These are phyloP conservation scores for Sphenodon punctatus DNA, from an alignment of 2,797 vertebrate genomes.

Conservation along the genomic window DNA sequence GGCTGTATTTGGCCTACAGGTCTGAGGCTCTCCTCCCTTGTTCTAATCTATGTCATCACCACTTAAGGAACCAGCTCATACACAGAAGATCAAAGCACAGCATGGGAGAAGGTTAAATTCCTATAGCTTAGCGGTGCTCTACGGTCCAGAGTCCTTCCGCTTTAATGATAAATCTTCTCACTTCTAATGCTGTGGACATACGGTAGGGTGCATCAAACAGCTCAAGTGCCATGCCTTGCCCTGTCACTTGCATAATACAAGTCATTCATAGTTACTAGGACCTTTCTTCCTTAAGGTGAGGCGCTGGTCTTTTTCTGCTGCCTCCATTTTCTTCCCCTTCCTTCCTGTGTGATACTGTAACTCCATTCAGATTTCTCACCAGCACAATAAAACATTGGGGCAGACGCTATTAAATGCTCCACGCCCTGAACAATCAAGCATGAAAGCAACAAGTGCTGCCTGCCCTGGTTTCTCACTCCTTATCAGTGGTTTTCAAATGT, in stretches of 20 bases:
- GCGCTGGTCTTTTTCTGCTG: background rate
- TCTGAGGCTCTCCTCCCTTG: background rate
- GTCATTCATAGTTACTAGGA: background rate
- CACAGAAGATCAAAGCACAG: background rate
- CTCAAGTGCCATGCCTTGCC: fast-evolving
- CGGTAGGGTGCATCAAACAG: fast-evolving
- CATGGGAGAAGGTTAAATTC: background rate
- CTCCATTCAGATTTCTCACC: background rate
- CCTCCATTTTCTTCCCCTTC: background rate
- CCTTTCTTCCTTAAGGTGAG: background rate
- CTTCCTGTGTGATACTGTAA: fast-evolving
- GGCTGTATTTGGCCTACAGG: too few species aligned
- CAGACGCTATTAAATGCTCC: background rate
- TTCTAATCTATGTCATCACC: background rate
- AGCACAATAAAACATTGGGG: fast-evolving
- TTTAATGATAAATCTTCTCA: background rate
- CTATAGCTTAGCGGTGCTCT: too few species aligned
- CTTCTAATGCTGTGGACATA: too few species aligned
- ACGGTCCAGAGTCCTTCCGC: too few species aligned
- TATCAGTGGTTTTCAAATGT: conserved; percentile 30
- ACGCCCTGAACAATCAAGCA: fast-evolving
- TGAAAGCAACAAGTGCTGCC: fast-evolving
- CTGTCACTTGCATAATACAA: too few species aligned
- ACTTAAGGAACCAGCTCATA: background rate
- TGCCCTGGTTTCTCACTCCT: background rate